Evolutionary conservation across 2,888 invertebrate genomes (phyloP).

Genomic region (Drosophila mayaguana): DNA sequence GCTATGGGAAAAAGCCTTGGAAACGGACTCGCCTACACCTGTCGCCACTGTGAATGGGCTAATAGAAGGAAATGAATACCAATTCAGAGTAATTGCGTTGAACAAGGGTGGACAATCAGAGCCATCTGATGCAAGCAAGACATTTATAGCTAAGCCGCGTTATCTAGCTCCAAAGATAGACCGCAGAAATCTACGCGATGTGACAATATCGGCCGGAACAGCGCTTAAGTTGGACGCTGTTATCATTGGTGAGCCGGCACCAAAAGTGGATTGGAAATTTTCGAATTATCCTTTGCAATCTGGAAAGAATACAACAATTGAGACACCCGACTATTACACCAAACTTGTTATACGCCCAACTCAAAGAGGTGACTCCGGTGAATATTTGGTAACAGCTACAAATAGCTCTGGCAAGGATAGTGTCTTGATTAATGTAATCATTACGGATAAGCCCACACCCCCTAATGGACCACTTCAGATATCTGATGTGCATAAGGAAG

Average conservation of each 20-base stretch:
- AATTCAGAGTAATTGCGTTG: constrained; percentile 97
- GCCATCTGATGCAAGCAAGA: constrained; percentile 94
- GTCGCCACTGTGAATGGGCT: constrained; percentile 94
- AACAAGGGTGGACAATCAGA: constrained; percentile 98
- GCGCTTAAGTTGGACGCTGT: constrained; percentile 97
- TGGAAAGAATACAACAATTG: constrained; percentile 91
- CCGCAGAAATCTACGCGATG: constrained; percentile 94
- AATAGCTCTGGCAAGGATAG: constrained; percentile 95
- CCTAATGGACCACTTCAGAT: constrained; percentile 96
- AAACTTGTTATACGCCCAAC: constrained; percentile 94
- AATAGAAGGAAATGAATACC: constrained; percentile 98
- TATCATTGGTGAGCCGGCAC: constrained; percentile 97
- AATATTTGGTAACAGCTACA: constrained; percentile 93
- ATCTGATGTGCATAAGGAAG: constrained; percentile 95
- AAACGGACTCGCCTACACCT: constrained; percentile 91
- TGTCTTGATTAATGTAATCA: constrained; percentile 92
- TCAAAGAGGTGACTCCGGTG: constrained; percentile 92
- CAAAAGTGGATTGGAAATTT: constrained; percentile 96
- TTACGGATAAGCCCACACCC: constrained; percentile 94
- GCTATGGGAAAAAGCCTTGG: constrained; percentile 96
- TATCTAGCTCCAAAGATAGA: constrained; percentile 98
- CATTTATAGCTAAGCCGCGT: constrained; percentile 93
- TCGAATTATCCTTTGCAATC: constrained; percentile 91
- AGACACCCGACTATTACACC: constrained; percentile 94
- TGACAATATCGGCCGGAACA: constrained; percentile 96